Percentiles rank a stretch among this genome's conserved stretches.
Conservation (phyloP, 2,797 vertebrate species). For the Salmo trutta region DNA sequence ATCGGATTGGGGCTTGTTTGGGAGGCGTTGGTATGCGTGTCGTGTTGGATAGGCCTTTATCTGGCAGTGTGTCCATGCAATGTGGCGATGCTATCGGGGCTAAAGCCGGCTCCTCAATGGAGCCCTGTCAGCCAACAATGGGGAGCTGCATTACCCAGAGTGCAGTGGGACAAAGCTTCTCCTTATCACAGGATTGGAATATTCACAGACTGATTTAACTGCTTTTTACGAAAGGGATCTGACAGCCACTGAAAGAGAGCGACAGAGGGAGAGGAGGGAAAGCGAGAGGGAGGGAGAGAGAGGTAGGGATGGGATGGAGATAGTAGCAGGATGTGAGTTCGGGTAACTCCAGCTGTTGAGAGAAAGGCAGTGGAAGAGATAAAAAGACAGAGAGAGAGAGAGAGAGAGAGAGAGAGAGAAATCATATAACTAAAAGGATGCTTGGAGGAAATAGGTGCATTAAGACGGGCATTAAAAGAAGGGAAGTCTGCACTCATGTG, state of each 20-base stretch:
- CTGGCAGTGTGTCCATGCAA: slow-evolving; percentile 68
- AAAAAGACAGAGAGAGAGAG: neutral
- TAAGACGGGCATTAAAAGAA: slow-evolving; percentile 1
- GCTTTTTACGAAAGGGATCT: slow-evolving; percentile 58
- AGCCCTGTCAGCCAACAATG: slow-evolving; percentile 77
- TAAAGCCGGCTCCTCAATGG: slow-evolving; percentile 71
- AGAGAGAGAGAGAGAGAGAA: slow-evolving; percentile 16
- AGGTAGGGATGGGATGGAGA: neutral
- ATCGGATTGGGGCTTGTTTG: slow-evolving; percentile 62
- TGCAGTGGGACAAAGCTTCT: slow-evolving; percentile 68
- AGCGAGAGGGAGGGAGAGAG: neutral
- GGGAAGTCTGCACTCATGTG: neutral
- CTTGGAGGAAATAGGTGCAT: neutral
- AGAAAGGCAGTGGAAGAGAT: neutral
- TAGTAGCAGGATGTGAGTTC: too few relatives aligned
- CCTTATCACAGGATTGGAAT: slow-evolving; percentile 72
- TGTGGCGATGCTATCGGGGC: slow-evolving; percentile 72
- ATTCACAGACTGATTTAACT: slow-evolving; percentile 73
- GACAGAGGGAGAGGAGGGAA: slow-evolving; percentile 38
- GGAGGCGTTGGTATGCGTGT: slow-evolving; percentile 64
- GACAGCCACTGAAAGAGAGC: slow-evolving; percentile 57
- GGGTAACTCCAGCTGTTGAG: too few relatives aligned
- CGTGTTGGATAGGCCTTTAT: slow-evolving; percentile 73
- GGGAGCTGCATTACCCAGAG: slow-evolving; percentile 74
- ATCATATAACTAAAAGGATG: slow-evolving; percentile 42